Percentiles rank a stretch among this genome's conserved stretches.
Evolutionary conservation across 2,888 invertebrate species (phyloP).

Genomic region (Idaea biselata): DNA sequence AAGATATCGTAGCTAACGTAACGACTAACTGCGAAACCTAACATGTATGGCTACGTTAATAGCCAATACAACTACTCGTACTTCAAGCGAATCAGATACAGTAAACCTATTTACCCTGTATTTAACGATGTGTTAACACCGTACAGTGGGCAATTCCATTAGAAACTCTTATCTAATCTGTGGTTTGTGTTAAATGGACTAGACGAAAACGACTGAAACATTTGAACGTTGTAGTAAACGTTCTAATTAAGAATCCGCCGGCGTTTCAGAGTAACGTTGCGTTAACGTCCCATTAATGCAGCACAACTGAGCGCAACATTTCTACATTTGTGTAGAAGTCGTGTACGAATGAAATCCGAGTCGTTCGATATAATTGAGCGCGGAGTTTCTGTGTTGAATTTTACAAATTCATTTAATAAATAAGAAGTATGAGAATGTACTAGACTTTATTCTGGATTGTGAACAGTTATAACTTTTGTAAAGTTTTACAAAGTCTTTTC

Average conservation of each 20-base stretch:
- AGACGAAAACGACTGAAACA: slow-evolving; percentile 4
- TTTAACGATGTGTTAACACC: neutral
- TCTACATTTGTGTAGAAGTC: neutral
- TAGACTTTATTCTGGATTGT: neutral
- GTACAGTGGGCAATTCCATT: neutral
- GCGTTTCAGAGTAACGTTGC: slow-evolving; percentile 11
- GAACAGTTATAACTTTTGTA: no score
- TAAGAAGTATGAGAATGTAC: neutral
- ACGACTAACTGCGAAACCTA: neutral
- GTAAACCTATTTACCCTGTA: neutral
- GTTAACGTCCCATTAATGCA: slow-evolving; percentile 8
- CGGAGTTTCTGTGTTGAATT: neutral
- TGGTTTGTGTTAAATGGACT: neutral
- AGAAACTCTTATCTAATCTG: neutral
- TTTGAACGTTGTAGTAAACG: slow-evolving; percentile 12
- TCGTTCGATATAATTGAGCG: neutral
- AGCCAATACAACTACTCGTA: neutral
- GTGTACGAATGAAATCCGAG: neutral
- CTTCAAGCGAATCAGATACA: neutral
- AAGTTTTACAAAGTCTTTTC: neutral
- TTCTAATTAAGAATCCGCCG: slow-evolving; percentile 9
- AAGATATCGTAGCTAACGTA: no score
- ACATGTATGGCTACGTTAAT: neutral
- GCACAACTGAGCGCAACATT: slow-evolving; percentile 1
- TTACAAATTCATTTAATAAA: neutral